phyloP scores from a whole-genome alignment of 2,113 vertebrate species.

The Recurvirostra avosetta region DNA sequence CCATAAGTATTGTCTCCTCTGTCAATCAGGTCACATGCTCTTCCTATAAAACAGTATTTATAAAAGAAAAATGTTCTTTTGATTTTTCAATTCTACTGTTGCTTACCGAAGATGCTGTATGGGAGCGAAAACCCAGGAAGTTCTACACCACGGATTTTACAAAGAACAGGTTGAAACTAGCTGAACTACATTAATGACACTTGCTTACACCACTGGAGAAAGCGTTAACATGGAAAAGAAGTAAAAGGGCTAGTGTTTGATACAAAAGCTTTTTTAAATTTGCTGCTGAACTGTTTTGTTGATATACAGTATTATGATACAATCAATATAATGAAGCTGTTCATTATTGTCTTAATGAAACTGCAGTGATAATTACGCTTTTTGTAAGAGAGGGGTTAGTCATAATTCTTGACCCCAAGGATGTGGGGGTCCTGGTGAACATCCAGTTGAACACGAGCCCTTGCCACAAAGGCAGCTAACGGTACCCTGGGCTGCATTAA shows the following conservation, averaged over 20 bases:
- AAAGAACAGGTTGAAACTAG: background rate
- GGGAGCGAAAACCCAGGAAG: background rate
- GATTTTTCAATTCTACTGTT: background rate
- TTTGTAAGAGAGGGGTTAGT: background rate
- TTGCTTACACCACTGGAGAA: background rate
- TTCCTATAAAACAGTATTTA: slow-evolving; percentile 72
- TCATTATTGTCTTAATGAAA: background rate
- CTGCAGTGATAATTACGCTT: background rate
- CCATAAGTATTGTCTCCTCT: slow-evolving; percentile 95
- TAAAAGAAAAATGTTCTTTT: background rate
- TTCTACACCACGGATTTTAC: background rate
- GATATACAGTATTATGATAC: background rate
- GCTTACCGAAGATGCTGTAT: background rate
- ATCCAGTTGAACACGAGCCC: background rate
- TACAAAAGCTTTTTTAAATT: background rate
- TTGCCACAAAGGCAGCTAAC: background rate
- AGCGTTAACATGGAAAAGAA: background rate
- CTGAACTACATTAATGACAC: background rate
- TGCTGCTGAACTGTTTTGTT: background rate
- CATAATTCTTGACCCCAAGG: background rate
- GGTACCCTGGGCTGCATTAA: background rate
- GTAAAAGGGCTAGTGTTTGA: background rate
- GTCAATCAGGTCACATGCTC: slow-evolving; percentile 89
- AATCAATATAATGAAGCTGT: background rate
- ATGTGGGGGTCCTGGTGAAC: background rate